Evolutionary conservation across 2,113 vertebrate genomes (phyloP).

Genomic region (Planiliza haematocheilus): DNA sequence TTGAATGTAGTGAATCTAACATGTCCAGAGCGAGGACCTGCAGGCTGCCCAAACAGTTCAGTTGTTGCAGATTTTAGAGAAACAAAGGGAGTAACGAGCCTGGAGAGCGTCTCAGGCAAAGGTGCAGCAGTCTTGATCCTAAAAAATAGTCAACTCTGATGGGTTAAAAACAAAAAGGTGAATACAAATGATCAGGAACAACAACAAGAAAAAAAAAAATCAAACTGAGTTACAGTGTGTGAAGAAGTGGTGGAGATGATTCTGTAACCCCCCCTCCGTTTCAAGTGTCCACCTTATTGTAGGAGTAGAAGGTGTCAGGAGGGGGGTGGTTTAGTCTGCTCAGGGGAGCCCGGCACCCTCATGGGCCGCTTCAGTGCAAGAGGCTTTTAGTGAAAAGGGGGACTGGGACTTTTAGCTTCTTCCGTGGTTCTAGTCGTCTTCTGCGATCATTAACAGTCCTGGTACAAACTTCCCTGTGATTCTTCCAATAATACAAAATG

Average conservation of each 20-base stretch:
- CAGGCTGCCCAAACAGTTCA: constrained; percentile 34
- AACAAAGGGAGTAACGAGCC: constrained; percentile 31
- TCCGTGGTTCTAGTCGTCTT: constrained; percentile 53
- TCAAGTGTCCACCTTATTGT: constrained; percentile 23
- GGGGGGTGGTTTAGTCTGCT: constrained; percentile 40
- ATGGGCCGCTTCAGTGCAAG: constrained; percentile 75
- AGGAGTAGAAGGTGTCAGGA: constrained; percentile 21
- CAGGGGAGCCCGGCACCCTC: constrained; percentile 30
- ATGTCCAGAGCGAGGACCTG: constrained; percentile 11
- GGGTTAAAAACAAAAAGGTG: constrained; percentile 10
- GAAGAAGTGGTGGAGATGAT: constrained; percentile 52
- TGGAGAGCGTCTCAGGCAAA: constrained; percentile 32
- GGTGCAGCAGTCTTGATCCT: constrained; percentile 56
- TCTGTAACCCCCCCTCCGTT: constrained; percentile 18
- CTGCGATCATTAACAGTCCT: constrained; percentile 30
- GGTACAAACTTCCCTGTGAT: constrained; percentile 43
- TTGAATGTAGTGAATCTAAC: constrained; percentile 15
- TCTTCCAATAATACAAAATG: constrained; percentile 53
- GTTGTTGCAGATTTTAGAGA: constrained; percentile 5
- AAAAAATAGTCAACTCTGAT: constrained; percentile 36
- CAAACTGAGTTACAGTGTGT: constrained; percentile 13
- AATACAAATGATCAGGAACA: constrained; percentile 19
- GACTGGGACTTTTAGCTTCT: constrained; percentile 57
- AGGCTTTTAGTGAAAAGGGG: constrained; percentile 51
- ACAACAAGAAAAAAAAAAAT: constrained; percentile 10